Percentiles rank a stretch among this genome's conserved stretches.
phyloP scores from a whole-genome alignment of 2,888 invertebrate genomes.

The Iselma pallidipennis region DNA sequence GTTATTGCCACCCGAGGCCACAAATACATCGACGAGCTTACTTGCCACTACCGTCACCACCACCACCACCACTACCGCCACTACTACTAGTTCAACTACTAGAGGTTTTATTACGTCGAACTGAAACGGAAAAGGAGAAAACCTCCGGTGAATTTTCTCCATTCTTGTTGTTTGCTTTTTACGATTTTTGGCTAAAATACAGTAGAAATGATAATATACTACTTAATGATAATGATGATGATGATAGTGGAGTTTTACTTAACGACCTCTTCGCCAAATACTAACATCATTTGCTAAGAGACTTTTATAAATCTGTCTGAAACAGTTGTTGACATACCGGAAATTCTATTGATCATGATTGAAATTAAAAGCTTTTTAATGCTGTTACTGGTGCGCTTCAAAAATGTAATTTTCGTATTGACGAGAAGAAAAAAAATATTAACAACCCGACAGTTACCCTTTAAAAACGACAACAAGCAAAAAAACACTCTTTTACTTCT shows the following conservation, averaged over 20 bases:
- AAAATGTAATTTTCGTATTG: conserved; percentile 13
- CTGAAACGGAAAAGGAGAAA: neutral
- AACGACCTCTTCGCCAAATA: no score
- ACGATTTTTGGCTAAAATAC: no score
- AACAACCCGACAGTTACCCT: neutral
- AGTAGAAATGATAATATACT: no score
- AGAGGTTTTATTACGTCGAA: neutral
- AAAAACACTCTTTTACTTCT: neutral
- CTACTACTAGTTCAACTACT: neutral
- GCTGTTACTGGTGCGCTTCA: conserved; percentile 2
- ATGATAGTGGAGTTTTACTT: no score
- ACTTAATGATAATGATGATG: no score
- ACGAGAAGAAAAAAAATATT: neutral
- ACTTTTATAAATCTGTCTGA: no score
- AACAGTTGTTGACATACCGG: conserved; percentile 10
- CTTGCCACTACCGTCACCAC: neutral
- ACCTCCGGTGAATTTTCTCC: no score
- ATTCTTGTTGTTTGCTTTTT: no score
- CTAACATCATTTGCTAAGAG: no score
- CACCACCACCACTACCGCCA: neutral
- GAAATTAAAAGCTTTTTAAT: conserved; percentile 25
- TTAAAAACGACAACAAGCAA: neutral
- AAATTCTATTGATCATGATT: conserved; percentile 13
- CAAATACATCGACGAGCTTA: neutral
- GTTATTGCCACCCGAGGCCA: conserved; percentile 2